These are phyloP conservation scores for Laticauda colubrina DNA, from an alignment of 2,113 vertebrate genomes.

Conservation along the genomic window DNA sequence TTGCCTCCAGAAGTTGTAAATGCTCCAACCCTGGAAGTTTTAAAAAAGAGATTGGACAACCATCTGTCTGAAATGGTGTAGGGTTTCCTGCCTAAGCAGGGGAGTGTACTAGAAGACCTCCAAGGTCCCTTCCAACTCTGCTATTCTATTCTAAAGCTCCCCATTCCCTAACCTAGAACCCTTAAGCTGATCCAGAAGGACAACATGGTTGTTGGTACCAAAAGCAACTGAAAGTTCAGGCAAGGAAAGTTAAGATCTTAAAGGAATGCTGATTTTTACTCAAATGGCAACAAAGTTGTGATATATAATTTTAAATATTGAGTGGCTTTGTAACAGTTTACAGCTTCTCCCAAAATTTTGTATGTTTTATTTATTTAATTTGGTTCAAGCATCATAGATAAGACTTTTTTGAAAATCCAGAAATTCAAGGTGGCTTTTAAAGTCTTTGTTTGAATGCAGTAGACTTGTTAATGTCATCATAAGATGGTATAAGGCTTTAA, in stretches of 20 bases:
- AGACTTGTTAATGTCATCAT: background rate
- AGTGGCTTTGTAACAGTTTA: background rate
- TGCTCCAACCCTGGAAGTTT: no score
- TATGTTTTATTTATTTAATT: background rate
- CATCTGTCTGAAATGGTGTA: no score
- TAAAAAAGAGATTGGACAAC: no score
- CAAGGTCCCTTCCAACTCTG: no score
- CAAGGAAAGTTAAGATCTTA: background rate
- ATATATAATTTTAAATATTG: background rate
- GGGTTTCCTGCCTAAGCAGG: no score
- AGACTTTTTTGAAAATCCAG: background rate
- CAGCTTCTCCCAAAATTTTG: background rate
- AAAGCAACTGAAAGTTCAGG: background rate
- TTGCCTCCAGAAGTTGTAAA: no score
- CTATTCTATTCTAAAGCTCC: background rate
- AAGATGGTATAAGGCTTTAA: background rate
- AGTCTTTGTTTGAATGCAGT: background rate
- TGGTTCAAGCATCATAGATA: background rate
- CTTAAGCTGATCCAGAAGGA: background rate
- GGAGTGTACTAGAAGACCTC: no score
- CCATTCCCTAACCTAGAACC: background rate
- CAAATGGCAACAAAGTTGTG: background rate
- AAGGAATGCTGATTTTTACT: background rate
- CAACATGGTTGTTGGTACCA: background rate
- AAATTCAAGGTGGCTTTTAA: background rate